Evolutionary conservation across 1,140 invertebrate genomes (phyloP), one percentile per base, ranked within the genome.

Genomic region (Achroia grisella): DNA sequence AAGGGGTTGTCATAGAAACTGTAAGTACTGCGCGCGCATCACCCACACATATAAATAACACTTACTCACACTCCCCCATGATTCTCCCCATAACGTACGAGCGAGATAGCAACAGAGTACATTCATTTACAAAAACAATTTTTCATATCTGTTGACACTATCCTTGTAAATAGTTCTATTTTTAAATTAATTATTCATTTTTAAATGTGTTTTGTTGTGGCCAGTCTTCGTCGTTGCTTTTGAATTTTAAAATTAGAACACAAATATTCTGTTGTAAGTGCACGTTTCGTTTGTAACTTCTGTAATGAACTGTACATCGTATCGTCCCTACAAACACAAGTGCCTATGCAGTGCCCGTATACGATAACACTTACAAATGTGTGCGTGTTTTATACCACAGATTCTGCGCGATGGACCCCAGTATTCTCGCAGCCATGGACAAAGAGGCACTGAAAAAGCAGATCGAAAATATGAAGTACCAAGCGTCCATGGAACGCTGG

Each of bases 381-480:
- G 75, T 80, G 71, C 63, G 73, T 73, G 69, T 75, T 76, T 74
- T 80, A 79, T 81, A 76, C 79, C 64, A 79, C 75, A 81, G 80
- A 86, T 78, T 84, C 80, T 86, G 88, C 88, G 87, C 89, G 87
- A 93, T 94, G 93, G 93, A 94, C 89, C 90, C 93, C 92, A 95
- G 93, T 94, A 91, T 94, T 87, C 90, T 95, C 77, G 92, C 93
- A 91, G 91, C 90, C 90, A 97, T 97, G 95, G 95, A 97, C 89
- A 96, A 96, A 90, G 95, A 97, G 92, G 94, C 94, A 90, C 88
- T 97, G 87, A 95, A 95, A 89, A 97, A 97, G 89, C 95, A 97
- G 90, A 97, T 97, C 80, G 95, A 97, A 86, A 97, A 97, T 87
- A 95, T 97, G 94, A 95, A 96, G 88, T 96, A 96, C 87, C 95